Conservation (phyloP, 2,113 vertebrate species). For the Ranitomeya variabilis region DNA sequence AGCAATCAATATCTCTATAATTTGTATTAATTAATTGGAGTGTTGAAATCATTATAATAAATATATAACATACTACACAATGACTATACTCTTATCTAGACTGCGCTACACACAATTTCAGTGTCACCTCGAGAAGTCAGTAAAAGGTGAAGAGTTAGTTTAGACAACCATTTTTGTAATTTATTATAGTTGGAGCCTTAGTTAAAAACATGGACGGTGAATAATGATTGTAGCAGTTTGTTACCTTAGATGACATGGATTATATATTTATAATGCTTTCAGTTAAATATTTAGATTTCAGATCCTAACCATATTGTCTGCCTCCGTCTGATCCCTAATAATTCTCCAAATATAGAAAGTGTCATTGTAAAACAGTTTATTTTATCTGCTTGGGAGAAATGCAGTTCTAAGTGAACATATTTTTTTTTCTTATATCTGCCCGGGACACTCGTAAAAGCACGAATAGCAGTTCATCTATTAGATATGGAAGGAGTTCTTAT, state of each 20-base stretch:
- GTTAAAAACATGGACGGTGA: background rate
- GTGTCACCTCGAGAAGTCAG: background rate
- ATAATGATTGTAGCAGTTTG: background rate
- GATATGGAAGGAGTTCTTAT: constrained; percentile 64
- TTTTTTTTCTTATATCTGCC: constrained; percentile 12
- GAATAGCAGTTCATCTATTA: constrained; percentile 62
- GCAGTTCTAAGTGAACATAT: background rate
- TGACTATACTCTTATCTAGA: background rate
- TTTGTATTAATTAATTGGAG: too few relatives aligned
- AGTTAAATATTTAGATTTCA: constrained; percentile 41
- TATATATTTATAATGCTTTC: background rate
- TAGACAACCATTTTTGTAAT: background rate
- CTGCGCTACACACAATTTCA: background rate
- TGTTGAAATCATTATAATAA: too few relatives aligned
- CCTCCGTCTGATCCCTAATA: background rate
- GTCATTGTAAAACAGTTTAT: constrained; percentile 33
- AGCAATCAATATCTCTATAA: too few relatives aligned
- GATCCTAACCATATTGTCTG: constrained; percentile 27
- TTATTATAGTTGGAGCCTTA: background rate
- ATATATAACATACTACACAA: too few relatives aligned
- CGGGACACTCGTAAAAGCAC: constrained; percentile 49
- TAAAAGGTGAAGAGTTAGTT: background rate
- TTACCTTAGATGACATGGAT: constrained; percentile 37
- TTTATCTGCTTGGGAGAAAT: constrained; percentile 5
- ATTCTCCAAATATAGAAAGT: constrained; percentile 43